Base-by-base conservation (phyloP, 2,113 vertebrate genomes). In the Boulengeromyrus knoepffleri region DNA sequence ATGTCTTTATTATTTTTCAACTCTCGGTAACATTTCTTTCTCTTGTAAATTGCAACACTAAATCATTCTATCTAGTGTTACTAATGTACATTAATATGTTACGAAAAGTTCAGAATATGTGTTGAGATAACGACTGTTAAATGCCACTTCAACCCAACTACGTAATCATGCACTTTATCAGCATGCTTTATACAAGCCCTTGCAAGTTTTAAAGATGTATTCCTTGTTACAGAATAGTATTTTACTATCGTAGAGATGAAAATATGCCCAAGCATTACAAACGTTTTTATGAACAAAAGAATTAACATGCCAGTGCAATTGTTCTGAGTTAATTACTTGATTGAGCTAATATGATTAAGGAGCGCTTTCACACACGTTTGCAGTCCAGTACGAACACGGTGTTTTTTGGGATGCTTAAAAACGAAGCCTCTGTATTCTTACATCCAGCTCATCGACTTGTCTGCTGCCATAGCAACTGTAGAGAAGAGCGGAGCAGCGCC, bases 401-500 rank as follows among this genome's bases (percentile, higher is more conserved):
- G 42, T 88, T 56, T 56, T 84, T 58, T 36, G 50, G 89, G 53
- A 70, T 39, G 36, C 77, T 74, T 90, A 84, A 80, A 85, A 27
- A 66, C 80, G 74, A 88, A 90, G 46, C 56, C 66, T 49, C 91
- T 92, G 92, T 94, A 92, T 92, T 92, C 92, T 94, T 85, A 93
- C 94, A 94, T 94, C 93, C 92, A 93, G 93, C 94, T 93, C 93
- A 95, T 95, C 93, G 96, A 96, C 94, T 92, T 92, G 96, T 96
- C 96, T 96, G 96, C 95, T 97, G 93, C 96, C 95, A 97, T 97
- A 95, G 96, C 96, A 97, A 97, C 96, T 96, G 94, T 94, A 94
- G 94, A 95, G 93, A 93, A 95, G 95, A 93, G 90, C 94, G 0
- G 94, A 94, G 94, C 94, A 95, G 94, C 95, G 94, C 95, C 95